Percentiles rank a stretch among this genome's conserved stretches.
phyloP scores from a whole-genome alignment of 2,113 vertebrate species.

The Dipodomys merriami region DNA sequence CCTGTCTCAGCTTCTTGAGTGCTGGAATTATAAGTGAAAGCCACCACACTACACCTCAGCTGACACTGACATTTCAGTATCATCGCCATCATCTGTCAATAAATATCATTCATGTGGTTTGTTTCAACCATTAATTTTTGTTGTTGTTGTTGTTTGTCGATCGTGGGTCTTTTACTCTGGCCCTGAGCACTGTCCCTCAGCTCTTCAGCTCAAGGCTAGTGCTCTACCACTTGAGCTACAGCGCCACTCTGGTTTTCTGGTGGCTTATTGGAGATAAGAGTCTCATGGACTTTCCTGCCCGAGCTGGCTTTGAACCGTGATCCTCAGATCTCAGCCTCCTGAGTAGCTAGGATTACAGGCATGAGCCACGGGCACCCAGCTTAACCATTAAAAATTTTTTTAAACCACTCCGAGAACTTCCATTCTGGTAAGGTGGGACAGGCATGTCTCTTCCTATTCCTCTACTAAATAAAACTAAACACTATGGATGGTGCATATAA shows the following conservation, averaged over 20 bases:
- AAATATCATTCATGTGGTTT: not conserved
- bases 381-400: not conserved
- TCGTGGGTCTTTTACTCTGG: too few species aligned
- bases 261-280: too few species aligned
- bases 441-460: not conserved
- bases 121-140: not conserved
- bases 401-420: not conserved
- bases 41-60: not conserved
- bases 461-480: not conserved
- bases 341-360: too few species aligned
- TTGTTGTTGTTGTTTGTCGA: too few species aligned
- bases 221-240: too few species aligned
- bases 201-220: too few species aligned
- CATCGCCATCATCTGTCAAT: not conserved
- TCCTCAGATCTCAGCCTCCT: too few species aligned
- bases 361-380: too few species aligned
- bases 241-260: too few species aligned
- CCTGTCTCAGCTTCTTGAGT: not conserved
- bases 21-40: not conserved
- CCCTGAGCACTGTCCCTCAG: too few species aligned
- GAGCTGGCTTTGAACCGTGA: too few species aligned
- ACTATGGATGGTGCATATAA: not conserved
- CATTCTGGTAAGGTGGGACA: not conserved
- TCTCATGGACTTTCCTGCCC: too few species aligned
- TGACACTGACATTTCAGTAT: not conserved